A percentile compares a stretch with the other conserved stretches of the same genome.
Conservation (phyloP, 2,113 vertebrate species). For the Podiceps cristatus region DNA sequence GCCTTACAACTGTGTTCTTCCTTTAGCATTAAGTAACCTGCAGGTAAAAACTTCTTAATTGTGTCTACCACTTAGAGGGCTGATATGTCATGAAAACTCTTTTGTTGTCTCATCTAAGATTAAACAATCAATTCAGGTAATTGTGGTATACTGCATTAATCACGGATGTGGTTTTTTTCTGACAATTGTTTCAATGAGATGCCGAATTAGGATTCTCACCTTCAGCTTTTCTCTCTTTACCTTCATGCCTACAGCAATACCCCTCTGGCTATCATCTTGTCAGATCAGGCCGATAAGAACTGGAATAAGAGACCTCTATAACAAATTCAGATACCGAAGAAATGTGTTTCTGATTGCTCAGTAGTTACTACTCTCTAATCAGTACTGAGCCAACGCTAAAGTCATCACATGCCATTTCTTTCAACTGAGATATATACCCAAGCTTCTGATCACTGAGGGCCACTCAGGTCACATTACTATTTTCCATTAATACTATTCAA, state of each 20-base stretch:
- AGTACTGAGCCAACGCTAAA: neutral
- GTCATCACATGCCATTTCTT: neutral
- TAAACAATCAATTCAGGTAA: neutral
- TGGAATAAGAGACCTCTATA: neutral
- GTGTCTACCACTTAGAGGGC: neutral
- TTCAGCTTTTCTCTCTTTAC: neutral
- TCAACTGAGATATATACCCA: neutral
- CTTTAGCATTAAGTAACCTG: neutral
- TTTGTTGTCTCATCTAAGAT: neutral
- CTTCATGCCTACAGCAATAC: neutral
- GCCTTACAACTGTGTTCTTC: neutral
- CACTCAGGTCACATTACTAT: neutral
- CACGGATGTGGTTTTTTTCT: neutral
- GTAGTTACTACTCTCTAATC: neutral
- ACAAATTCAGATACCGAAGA: neutral
- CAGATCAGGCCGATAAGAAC: neutral
- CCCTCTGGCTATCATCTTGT: neutral
- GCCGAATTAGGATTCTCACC: neutral
- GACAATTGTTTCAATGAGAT: neutral
- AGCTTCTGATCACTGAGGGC: neutral
- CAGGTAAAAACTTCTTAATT: neutral
- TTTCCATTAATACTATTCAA: neutral
- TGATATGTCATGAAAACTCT: neutral
- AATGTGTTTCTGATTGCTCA: neutral
- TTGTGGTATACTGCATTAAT: neutral